Percentiles rank a stretch among this genome's conserved stretches.
Evolutionary conservation across 2,113 vertebrate species (phyloP).

Genomic region (Candoia aspera): DNA sequence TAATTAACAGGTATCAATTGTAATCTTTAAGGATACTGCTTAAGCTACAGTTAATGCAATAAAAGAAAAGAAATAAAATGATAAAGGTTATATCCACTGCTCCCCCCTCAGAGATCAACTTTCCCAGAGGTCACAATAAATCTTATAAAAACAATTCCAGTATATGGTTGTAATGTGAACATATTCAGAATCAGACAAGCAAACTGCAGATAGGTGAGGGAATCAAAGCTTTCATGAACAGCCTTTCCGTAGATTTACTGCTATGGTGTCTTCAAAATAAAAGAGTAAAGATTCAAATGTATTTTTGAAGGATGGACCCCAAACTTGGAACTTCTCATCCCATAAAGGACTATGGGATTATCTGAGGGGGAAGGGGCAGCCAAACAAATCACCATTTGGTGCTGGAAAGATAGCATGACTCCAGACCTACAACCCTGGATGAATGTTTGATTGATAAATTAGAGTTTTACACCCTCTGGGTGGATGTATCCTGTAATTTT

Average conservation of each 20-base stretch:
- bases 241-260: background rate
- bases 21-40: background rate
- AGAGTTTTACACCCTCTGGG: background rate
- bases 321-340: background rate
- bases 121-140: background rate
- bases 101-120: background rate
- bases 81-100: background rate
- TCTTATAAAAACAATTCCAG: background rate
- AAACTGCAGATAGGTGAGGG: background rate
- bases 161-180: background rate
- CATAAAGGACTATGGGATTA: background rate
- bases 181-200: background rate
- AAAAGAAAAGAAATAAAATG: background rate
- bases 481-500: background rate
- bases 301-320: background rate
- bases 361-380: background rate
- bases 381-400: background rate
- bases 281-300: background rate
- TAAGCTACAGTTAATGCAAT: background rate
- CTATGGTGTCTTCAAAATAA: background rate
- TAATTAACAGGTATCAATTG: background rate
- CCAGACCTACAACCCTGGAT: background rate
- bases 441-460: background rate
- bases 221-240: background rate
- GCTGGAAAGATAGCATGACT: background rate